A percentile compares a stretch with the other conserved stretches of the same genome.
These are phyloP conservation scores for Boulengeromyrus knoepffleri DNA, from an alignment of 2,113 vertebrate genomes.

Conservation along the genomic window DNA sequence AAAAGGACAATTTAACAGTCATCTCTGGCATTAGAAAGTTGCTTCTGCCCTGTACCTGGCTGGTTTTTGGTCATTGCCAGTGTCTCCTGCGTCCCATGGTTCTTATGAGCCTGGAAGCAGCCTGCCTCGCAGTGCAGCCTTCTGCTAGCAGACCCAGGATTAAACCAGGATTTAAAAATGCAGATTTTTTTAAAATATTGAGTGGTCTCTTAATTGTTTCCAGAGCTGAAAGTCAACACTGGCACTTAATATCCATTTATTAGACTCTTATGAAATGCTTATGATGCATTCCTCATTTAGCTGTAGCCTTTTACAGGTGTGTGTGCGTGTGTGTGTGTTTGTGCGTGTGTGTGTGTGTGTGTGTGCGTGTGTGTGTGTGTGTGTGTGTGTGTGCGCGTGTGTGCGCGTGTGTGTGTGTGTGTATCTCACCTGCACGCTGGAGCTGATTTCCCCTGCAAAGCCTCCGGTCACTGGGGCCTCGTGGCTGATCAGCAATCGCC, in stretches of 20 bases:
- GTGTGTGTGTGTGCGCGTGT: neutral
- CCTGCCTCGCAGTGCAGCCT: neutral
- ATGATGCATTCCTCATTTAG: neutral
- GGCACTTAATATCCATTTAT: neutral
- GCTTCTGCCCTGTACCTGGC: neutral
- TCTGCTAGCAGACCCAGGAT: neutral
- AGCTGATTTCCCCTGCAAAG: conserved; percentile 91
- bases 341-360: neutral
- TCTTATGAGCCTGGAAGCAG: neutral
- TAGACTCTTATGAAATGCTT: neutral
- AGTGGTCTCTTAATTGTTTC: neutral
- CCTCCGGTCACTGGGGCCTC: conserved; percentile 93
- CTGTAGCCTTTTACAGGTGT: neutral
- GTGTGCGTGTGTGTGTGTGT: neutral
- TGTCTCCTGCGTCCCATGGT: neutral
- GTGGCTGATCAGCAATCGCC: conserved; percentile 86
- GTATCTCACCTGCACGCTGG: conserved; percentile 83
- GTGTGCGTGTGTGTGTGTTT: neutral
- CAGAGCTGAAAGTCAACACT: neutral
- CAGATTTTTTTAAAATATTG: neutral
- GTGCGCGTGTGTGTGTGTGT: neutral
- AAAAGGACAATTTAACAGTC: neutral
- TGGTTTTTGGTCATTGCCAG: neutral
- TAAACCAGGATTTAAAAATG: neutral
- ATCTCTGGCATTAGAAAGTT: neutral